Percentiles rank a stretch among this genome's conserved stretches.
phyloP scores from a whole-genome alignment of 92 coral and sea anemone species.

The Epizoanthus fatuus region DNA sequence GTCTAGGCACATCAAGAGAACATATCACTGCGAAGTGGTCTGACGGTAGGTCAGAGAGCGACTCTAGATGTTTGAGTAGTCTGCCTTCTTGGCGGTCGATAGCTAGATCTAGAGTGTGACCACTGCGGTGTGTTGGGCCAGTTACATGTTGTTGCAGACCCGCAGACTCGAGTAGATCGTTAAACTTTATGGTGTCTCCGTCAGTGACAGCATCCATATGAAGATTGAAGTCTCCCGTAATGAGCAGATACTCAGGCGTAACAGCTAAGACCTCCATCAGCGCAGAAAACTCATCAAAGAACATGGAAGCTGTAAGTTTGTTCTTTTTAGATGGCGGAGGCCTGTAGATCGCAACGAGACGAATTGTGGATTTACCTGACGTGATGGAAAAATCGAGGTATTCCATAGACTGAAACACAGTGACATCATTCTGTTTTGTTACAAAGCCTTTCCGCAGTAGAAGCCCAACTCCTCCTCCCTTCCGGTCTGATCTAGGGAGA shows the following conservation, averaged over 20 bases:
- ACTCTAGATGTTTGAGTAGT: no score
- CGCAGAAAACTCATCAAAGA: constrained; percentile 18
- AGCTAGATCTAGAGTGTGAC: constrained; percentile 45
- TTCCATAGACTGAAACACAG: no score
- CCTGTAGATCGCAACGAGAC: constrained; percentile 3
- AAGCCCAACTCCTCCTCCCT: constrained; percentile 1
- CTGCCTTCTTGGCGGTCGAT: constrained; percentile 35
- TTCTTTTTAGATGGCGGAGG: background rate
- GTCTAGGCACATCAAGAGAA: constrained; percentile 10
- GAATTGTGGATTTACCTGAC: background rate
- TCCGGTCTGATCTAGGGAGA: background rate
- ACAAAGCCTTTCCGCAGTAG: background rate
- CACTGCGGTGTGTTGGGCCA: constrained; percentile 53
- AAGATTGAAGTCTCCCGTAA: constrained; percentile 53
- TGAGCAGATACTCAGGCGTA: constrained; percentile 34
- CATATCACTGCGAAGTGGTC: constrained; percentile 32
- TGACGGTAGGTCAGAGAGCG: constrained; percentile 23
- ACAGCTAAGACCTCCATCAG: constrained; percentile 28
- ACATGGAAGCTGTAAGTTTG: constrained; percentile 13
- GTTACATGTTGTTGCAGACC: constrained; percentile 28
- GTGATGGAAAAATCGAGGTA: no score
- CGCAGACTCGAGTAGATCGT: constrained; percentile 42
- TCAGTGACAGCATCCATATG: constrained; percentile 33
- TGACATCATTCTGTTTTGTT: no score
- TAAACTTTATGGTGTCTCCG: constrained; percentile 17